A percentile compares a stretch with the other conserved stretches of the same genome.
Conservation (phyloP, 2,888 invertebrate species). For the Melikaiella ostensackeni region DNA sequence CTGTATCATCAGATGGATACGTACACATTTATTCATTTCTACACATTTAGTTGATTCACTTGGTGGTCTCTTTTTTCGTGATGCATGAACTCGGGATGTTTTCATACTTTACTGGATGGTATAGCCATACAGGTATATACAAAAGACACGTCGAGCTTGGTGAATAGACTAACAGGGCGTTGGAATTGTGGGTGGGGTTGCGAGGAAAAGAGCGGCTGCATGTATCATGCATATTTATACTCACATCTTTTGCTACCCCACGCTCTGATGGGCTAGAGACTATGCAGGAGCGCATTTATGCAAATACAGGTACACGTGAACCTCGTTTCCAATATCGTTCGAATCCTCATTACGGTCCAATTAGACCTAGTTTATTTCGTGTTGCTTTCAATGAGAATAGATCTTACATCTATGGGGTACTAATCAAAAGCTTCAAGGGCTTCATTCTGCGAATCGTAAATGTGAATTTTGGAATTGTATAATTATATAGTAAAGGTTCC, state of each 20-base stretch:
- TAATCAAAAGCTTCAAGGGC: not conserved
- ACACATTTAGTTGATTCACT: constrained; percentile 29
- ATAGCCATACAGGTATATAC: constrained; percentile 47
- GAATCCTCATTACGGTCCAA: constrained; percentile 30
- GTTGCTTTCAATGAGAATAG: not conserved
- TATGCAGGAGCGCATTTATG: constrained; percentile 58
- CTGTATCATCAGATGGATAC: not conserved
- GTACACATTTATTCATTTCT: too few species aligned
- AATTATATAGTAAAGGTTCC: too few species aligned
- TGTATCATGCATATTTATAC: constrained; percentile 64
- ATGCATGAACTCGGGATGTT: constrained; percentile 45
- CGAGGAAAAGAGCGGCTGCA: constrained; percentile 56
- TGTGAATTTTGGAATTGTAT: not conserved
- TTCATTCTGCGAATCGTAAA: not conserved
- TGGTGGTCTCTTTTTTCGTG: constrained; percentile 26
- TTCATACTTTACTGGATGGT: constrained; percentile 30
- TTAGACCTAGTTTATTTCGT: constrained; percentile 11
- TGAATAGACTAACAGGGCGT: constrained; percentile 62
- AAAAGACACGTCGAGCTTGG: constrained; percentile 57
- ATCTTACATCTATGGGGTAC: not conserved
- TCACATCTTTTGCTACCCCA: constrained; percentile 52
- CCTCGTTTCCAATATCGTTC: constrained; percentile 31
- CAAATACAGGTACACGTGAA: constrained; percentile 50
- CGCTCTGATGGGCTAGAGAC: constrained; percentile 40
- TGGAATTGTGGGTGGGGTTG: constrained; percentile 44